These are phyloP conservation scores for Chorisops tibialis DNA, from an alignment of 2,888 invertebrate species.

Conservation along the genomic window DNA sequence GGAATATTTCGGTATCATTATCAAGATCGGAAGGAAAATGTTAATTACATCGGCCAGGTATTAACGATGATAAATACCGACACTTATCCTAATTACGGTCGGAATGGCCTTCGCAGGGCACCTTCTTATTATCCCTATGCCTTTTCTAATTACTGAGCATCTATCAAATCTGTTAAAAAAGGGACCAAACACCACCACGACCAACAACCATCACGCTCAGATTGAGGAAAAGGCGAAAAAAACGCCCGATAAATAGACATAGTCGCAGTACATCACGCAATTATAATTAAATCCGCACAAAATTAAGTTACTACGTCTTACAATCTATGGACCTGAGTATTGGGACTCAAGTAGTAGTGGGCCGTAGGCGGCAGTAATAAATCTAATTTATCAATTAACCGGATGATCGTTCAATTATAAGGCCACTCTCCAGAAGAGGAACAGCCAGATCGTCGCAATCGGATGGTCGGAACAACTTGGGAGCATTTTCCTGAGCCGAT, in stretches of 20 bases:
- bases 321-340: not conserved
- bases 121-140: constrained; percentile 1
- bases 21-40: constrained; percentile 15
- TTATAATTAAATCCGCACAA: constrained; percentile 11
- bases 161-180: constrained; percentile 21
- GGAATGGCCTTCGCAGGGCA: constrained; percentile 13
- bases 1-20: constrained; percentile 19
- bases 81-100: constrained; percentile 27
- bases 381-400: constrained; percentile 5
- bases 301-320: constrained; percentile 4
- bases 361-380: constrained; percentile 11
- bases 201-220: not conserved
- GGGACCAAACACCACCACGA: not conserved
- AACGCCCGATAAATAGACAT: not conserved
- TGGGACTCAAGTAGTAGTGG: no score
- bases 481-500: no score
- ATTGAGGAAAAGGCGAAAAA: not conserved
- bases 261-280: not conserved
- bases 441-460: no score
- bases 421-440: no score
- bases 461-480: no score
- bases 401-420: not conserved
- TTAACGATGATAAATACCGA: constrained; percentile 24
- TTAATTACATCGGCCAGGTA: constrained; percentile 23
- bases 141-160: constrained; percentile 23